Evolutionary conservation across 1,140 invertebrate species (phyloP).

Genomic region (Plodia interpunctella): DNA sequence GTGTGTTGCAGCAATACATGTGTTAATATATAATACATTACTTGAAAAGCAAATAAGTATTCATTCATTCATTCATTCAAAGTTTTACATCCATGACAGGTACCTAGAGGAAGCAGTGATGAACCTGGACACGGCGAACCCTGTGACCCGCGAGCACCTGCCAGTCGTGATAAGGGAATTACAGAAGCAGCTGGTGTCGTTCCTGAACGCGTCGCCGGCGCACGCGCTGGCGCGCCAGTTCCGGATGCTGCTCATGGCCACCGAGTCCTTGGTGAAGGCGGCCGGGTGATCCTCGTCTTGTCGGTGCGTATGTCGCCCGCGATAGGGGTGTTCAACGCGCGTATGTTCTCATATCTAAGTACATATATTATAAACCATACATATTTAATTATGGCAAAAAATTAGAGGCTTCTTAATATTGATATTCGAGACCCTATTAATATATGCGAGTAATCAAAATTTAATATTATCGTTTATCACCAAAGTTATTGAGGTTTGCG

Average conservation of each 20-base stretch:
- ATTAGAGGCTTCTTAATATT: no score
- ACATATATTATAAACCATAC: no score
- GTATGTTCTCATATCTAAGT: no score
- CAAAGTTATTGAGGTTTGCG: no score
- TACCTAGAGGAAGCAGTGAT: slow-evolving; percentile 93
- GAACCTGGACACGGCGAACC: slow-evolving; percentile 86
- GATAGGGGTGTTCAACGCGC: background rate
- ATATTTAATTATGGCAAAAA: no score
- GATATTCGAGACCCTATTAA: no score
- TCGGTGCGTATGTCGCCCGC: slow-evolving; percentile 16
- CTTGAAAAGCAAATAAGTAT: no score
- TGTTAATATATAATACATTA: no score
- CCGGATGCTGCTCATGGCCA: slow-evolving; percentile 89
- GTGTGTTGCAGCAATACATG: no score
- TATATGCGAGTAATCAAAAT: no score
- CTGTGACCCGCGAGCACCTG: slow-evolving; percentile 89
- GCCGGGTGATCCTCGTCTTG: slow-evolving; percentile 33
- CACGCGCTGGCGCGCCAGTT: slow-evolving; percentile 83
- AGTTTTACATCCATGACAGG: slow-evolving; percentile 73
- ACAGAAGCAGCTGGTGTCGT: slow-evolving; percentile 84
- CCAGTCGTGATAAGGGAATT: slow-evolving; percentile 87
- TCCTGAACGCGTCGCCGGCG: slow-evolving; percentile 82
- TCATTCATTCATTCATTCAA: no score
- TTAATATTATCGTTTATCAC: no score
- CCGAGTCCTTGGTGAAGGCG: slow-evolving; percentile 77